Conservation (phyloP, 35 echinoderm and acorn worm genomes). For the Diadema setosum region DNA sequence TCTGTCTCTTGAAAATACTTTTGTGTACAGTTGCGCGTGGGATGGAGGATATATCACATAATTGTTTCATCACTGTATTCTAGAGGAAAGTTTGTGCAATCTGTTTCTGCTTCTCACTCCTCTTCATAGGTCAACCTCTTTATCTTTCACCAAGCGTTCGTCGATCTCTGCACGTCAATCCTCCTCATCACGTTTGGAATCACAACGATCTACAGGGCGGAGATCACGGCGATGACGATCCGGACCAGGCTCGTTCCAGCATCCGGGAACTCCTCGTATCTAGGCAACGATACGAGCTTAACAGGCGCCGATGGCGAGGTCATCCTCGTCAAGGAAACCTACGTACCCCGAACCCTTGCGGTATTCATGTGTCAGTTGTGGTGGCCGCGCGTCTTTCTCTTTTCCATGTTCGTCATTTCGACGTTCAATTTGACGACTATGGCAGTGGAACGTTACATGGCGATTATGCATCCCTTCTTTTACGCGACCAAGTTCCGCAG, state of each 20-base stretch:
- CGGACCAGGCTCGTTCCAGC: not conserved
- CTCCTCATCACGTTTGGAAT: constrained; percentile 48
- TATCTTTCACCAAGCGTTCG: constrained; percentile 49
- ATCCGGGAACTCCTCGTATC: not conserved
- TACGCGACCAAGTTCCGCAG: constrained; percentile 37
- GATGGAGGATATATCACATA: too few relatives aligned
- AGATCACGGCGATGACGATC: not conserved
- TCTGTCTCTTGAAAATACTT: too few relatives aligned
- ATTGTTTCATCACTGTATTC: too few relatives aligned
- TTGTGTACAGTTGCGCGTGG: too few relatives aligned
- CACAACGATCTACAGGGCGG: not conserved
- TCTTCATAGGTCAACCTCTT: constrained; percentile 30
- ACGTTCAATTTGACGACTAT: constrained; percentile 48
- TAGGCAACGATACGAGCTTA: too few relatives aligned
- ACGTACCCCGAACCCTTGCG: not conserved
- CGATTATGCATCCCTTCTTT: constrained; percentile 44
- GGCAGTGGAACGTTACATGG: constrained; percentile 61
- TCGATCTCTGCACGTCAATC: constrained; percentile 52
- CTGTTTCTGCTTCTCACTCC: not conserved
- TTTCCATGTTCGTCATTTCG: constrained; percentile 49
- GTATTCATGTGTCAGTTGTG: constrained; percentile 51
- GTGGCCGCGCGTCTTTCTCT: constrained; percentile 41
- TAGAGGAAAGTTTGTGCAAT: too few relatives aligned
- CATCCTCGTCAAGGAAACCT: not conserved
- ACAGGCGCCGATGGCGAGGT: not conserved